Conservation (phyloP, 1,140 invertebrate species). For the Platyura marginata region DNA sequence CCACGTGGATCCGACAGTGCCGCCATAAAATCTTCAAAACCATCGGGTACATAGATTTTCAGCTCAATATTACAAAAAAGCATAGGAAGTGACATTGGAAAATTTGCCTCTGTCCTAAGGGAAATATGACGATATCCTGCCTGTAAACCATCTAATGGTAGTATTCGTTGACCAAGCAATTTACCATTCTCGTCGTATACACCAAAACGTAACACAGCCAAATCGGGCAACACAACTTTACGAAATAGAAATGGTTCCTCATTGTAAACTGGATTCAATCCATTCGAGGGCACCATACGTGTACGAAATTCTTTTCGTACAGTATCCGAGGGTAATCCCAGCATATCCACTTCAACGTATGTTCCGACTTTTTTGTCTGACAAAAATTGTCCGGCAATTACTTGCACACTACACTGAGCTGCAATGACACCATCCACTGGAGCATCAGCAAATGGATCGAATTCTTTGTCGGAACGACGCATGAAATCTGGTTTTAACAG, state of each 20-base stretch:
- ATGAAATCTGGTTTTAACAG: slow-evolving; percentile 98
- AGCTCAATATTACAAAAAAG: slow-evolving; percentile 97
- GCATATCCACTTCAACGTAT: slow-evolving; percentile 99
- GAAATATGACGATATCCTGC: slow-evolving; percentile 96
- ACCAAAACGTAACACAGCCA: slow-evolving; percentile 92
- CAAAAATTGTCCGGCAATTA: slow-evolving; percentile 98
- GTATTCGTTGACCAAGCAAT: slow-evolving; percentile 89
- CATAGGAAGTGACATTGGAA: slow-evolving; percentile 96
- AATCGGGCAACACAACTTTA: slow-evolving; percentile 94
- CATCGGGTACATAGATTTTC: slow-evolving; percentile 99
- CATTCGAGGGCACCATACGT: slow-evolving; percentile 86
- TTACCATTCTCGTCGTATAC: slow-evolving; percentile 98
- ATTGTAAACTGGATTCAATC: slow-evolving; percentile 94
- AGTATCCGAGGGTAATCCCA: slow-evolving; percentile 95
- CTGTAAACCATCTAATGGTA: slow-evolving; percentile 94
- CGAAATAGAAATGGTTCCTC: slow-evolving; percentile 96
- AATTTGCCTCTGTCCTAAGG: slow-evolving; percentile 93
- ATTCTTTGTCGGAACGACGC: slow-evolving; percentile 84
- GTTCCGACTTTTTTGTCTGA: slow-evolving; percentile 98
- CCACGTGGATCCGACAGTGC: slow-evolving; percentile 90
- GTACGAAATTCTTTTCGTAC: slow-evolving; percentile 97
- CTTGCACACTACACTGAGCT: slow-evolving; percentile 92
- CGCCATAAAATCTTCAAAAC: slow-evolving; percentile 96
- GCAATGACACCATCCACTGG: slow-evolving; percentile 99
- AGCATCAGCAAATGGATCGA: slow-evolving; percentile 98